Evolutionary conservation across 1,140 invertebrate genomes (phyloP), one percentile per base, ranked within the genome.

Genomic region (Drosophila willistoni): DNA sequence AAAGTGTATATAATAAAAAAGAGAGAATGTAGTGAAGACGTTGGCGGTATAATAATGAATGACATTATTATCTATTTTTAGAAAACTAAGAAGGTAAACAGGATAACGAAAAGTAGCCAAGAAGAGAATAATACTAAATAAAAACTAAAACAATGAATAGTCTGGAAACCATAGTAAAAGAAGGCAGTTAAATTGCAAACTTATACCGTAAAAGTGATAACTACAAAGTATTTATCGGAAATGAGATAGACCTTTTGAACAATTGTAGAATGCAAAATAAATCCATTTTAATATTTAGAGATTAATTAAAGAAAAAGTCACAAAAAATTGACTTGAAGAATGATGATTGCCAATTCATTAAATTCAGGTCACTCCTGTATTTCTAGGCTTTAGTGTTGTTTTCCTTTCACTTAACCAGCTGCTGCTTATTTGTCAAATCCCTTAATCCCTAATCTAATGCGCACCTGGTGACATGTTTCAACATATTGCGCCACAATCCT

Each of bases 391-490:
- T 51, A 4, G 44, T 51, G 13, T 51, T 51, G 44, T 22, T 51
- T 51, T 7, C 9, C 17, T 22, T 51, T 51, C 6, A 51, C 44
- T 51, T 51, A 51, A 22, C 17, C 44, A 51, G 17, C 44, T 51
- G 44, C 44, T 51, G 44, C 2, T 5, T 51, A 22, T 51, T 51
- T 51, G 44, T 22, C 17, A 51, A 51, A 51, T 51, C 44, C 44
- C 44, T 51, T 51, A 51, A 51, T 51, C 44, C 44, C 44, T 51
- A 22, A 51, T 51, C 44, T 12, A 51, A 51, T 51, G 17, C 19
- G 2, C 44, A 51, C 44, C 44, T 51, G 44, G 44, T 22, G 17
- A 51, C 44, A 51, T 51, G 44, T 51, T 9, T n/a, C 17, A 12
- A 51, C 44, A 51, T 51, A 51, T 51, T 51, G 44, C 17, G 44